Conservation (phyloP, 2,113 vertebrate genomes). For the Smithornis capensis region DNA sequence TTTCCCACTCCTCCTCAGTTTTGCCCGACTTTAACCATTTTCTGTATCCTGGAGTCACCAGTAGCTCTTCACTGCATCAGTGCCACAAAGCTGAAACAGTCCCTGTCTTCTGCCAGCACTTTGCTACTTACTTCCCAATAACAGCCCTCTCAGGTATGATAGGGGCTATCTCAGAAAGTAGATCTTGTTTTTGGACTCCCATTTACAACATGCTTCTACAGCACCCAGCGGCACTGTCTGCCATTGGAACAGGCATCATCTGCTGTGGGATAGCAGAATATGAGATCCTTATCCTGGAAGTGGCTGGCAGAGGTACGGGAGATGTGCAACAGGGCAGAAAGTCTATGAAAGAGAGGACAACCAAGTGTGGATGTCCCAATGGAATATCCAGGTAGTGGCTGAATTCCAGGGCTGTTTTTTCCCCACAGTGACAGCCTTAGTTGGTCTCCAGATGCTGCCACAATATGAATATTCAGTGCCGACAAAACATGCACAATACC, state of each 20-base stretch:
- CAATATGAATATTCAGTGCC: constrained; percentile 10
- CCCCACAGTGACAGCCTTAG: neutral
- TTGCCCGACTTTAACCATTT: neutral
- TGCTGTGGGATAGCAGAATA: fast-evolving
- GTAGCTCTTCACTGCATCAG: neutral
- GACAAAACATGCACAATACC: neutral
- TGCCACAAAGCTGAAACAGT: neutral
- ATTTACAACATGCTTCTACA: neutral
- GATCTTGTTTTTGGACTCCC: neutral
- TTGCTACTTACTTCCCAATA: neutral
- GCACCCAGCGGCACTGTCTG: neutral
- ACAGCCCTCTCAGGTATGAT: fast-evolving
- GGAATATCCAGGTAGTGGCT: neutral
- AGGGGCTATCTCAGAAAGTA: neutral
- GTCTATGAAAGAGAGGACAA: neutral
- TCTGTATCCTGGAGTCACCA: neutral
- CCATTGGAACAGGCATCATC: fast-evolving
- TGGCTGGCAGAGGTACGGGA: neutral
- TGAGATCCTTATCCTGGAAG: neutral
- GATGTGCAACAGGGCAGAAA: neutral
- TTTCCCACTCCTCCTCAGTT: neutral
- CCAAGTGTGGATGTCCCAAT: neutral
- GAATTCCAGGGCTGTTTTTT: neutral
- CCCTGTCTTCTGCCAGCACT: neutral
- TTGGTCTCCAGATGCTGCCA: neutral